Conservation (phyloP, 2,888 invertebrate genomes). For the Tipula vernalis region DNA sequence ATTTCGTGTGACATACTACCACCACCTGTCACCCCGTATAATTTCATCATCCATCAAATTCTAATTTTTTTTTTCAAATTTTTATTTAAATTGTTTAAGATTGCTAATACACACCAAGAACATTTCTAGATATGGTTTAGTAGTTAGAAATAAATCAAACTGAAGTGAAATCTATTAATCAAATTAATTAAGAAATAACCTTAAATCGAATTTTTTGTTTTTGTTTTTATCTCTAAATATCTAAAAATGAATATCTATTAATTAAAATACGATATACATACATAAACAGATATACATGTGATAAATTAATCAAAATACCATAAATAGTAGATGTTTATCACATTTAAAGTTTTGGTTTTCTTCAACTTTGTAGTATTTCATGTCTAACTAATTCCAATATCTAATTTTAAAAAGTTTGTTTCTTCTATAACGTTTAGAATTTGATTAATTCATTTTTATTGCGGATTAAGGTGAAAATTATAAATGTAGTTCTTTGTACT, state of each 20-base stretch:
- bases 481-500: not conserved
- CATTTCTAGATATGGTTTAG: not conserved
- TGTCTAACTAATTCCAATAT: not conserved
- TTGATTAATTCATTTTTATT: not conserved
- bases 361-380: not conserved
- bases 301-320: not conserved
- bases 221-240: not conserved
- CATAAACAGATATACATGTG: not conserved
- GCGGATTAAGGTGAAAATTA: not conserved
- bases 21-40: not conserved
- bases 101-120: not conserved
- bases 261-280: not conserved
- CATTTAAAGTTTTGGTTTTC: not conserved
- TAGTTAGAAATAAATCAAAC: not conserved
- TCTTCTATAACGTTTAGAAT: not conserved
- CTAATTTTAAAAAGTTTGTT: not conserved
- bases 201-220: not conserved
- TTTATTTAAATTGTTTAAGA: not conserved
- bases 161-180: not conserved
- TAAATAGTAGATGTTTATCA: not conserved
- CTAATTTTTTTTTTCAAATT: not conserved
- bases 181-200: conserved; percentile 4
- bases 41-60: not conserved
- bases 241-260: not conserved
- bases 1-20: not conserved